Evolutionary conservation across 1,140 invertebrate genomes (phyloP), one percentile per base, ranked within the genome.

Genomic region (Drosophila asahinai): DNA sequence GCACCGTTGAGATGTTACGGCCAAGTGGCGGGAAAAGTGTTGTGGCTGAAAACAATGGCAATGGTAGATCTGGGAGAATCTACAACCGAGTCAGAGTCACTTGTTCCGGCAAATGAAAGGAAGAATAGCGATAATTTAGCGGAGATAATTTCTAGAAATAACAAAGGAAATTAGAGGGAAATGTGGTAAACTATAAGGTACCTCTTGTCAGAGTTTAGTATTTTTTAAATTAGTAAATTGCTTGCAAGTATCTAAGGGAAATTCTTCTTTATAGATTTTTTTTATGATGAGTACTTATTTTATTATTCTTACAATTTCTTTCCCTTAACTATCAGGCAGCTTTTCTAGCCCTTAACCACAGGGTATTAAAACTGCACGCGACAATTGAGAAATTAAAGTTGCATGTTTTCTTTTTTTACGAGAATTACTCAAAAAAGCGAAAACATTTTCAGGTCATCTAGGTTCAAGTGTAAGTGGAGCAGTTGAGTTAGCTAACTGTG

Each of bases 361-460:
- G 66, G 52, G 52, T 76, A 76, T 40, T 43, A 12, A 17, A 30
- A 3, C 17, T 77, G 63, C 76, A 70, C 43, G 51, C 40, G 25
- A 71, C 58, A 87, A 74, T 77, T 83, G 67, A 80, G 72, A 83
- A 80, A 83, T 74, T 61, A 71, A 71, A 66, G 68, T 86, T 82
- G 79, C 83, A 82, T 80, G 67, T 80, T 60, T 17, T 2, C n/a
- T 9, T 42, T 38, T 38, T 55, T 15, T 52, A 58, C 49, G 57
- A 36, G 51, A 65, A 61, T 60, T 77, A 22, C n/a, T 68, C 17
- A 45, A 70, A 67, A 82, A 86, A 82, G 79, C 70, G 83, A 86
- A 86, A 86, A 79, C 74, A 65, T 65, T 79, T 83, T 52, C 49
- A 78, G 51, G 49, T 30, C 48, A 76, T 58, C n/a, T n/a, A 22